These are phyloP conservation scores for Gonocerus acuteangulatus DNA, from an alignment of 2,888 invertebrate species.

Conservation along the genomic window DNA sequence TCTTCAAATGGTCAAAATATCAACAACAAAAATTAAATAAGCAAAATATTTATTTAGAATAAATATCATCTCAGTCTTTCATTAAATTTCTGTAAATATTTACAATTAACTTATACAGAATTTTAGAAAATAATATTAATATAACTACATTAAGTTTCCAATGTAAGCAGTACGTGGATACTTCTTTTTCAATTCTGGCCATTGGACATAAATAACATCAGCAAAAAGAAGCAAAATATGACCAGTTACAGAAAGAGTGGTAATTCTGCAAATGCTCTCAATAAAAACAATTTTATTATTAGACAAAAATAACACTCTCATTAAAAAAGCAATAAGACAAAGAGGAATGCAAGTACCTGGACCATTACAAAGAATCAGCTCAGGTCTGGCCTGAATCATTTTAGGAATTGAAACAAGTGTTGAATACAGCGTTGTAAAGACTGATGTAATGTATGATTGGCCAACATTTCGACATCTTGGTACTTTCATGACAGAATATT, in stretches of 20 bases:
- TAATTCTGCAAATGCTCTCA: slow-evolving; percentile 91
- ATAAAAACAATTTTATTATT: slow-evolving; percentile 76
- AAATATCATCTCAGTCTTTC: no score
- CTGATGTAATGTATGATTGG: slow-evolving; percentile 72
- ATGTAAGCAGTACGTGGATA: slow-evolving; percentile 66
- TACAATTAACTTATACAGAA: background rate
- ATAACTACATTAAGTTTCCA: slow-evolving; percentile 54
- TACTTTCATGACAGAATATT: slow-evolving; percentile 54
- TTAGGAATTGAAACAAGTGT: slow-evolving; percentile 61
- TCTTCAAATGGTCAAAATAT: no score
- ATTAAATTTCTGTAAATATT: no score
- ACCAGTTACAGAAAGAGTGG: slow-evolving; percentile 80
- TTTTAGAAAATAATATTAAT: background rate
- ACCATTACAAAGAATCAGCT: slow-evolving; percentile 84
- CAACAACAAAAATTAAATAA: no score
- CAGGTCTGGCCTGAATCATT: slow-evolving; percentile 61
- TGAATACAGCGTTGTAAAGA: slow-evolving; percentile 70
- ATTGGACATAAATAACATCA: slow-evolving; percentile 86
- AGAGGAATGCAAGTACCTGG: slow-evolving; percentile 95
- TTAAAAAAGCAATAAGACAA: slow-evolving; percentile 67
- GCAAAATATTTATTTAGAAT: no score
- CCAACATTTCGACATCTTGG: slow-evolving; percentile 80
- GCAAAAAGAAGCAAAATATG: slow-evolving; percentile 74
- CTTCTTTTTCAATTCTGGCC: slow-evolving; percentile 65
- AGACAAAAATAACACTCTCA: slow-evolving; percentile 58